A percentile compares a stretch with the other conserved stretches of the same genome.
Evolutionary conservation across 2,797 vertebrate species (phyloP).

Genomic region (Onychomys leucogaster): DNA sequence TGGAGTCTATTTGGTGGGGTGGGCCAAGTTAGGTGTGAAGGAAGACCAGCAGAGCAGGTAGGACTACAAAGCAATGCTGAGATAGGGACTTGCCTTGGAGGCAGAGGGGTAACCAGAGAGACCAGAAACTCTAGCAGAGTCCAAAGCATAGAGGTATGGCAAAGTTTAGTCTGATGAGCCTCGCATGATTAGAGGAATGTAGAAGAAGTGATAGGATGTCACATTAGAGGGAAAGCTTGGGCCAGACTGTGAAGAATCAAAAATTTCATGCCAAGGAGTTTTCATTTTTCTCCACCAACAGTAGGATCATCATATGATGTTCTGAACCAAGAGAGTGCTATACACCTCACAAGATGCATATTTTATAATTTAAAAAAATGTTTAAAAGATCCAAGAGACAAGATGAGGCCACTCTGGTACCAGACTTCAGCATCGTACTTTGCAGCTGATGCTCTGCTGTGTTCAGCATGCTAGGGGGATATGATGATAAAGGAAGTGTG

Average conservation of each 20-base stretch:
- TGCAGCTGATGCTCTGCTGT: not conserved
- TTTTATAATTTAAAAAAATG: not conserved
- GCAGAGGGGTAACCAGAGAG: not conserved
- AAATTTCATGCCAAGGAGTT: not conserved
- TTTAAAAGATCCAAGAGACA: not conserved
- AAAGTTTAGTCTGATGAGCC: not conserved
- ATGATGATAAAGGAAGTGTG: not conserved
- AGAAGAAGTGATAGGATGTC: not conserved
- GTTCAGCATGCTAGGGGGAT: not conserved
- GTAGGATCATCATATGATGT: not conserved
- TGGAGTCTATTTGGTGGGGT: accelerated
- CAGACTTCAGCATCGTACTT: not conserved
- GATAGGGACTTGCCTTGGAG: not conserved
- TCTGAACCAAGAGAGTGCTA: not conserved
- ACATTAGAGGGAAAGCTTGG: not conserved
- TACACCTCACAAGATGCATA: not conserved
- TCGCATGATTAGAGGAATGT: not conserved
- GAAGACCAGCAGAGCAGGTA: not conserved
- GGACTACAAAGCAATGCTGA: not conserved
- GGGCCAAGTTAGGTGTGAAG: not conserved
- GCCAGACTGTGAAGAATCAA: not conserved
- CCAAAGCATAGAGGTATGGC: not conserved
- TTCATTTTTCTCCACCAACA: not conserved
- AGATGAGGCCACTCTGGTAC: not conserved
- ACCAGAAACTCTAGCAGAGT: not conserved